These are phyloP conservation scores for Ectobius pallidus DNA, from an alignment of 2,888 invertebrate genomes.

Conservation along the genomic window DNA sequence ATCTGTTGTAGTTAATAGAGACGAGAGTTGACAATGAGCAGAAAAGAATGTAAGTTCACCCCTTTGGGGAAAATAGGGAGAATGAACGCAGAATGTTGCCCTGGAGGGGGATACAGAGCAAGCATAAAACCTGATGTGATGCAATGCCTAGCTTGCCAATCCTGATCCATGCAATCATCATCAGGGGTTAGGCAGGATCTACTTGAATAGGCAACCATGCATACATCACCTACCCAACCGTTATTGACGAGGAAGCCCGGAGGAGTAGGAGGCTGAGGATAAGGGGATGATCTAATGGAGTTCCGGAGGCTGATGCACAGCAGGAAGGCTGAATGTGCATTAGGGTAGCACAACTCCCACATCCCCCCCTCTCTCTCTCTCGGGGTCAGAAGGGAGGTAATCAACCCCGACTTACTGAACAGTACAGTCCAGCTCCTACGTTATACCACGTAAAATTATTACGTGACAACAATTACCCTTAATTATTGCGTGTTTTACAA, in stretches of 20 bases:
- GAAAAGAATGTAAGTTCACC: too few species aligned
- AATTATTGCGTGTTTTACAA: conserved; percentile 4
- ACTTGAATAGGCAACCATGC: conserved; percentile 38
- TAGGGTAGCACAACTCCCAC: conserved; percentile 10
- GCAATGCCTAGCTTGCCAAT: not conserved
- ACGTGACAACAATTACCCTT: too few species aligned
- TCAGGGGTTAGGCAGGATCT: conserved; percentile 18
- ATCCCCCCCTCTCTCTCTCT: too few species aligned
- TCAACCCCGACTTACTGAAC: not conserved
- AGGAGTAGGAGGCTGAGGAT: not conserved
- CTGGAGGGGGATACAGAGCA: not conserved
- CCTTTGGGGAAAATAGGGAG: not conserved
- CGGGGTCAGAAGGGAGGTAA: conserved; percentile 12
- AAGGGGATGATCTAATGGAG: conserved; percentile 30
- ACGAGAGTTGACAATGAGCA: not conserved
- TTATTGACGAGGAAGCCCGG: conserved; percentile 21
- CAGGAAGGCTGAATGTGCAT: conserved; percentile 26
- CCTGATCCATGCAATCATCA: conserved; percentile 11
- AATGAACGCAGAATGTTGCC: not conserved
- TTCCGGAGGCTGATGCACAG: conserved; percentile 23
- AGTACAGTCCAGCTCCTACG: not conserved
- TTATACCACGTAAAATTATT: not conserved
- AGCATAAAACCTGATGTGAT: not conserved
- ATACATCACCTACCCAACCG: conserved; percentile 32
- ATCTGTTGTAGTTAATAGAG: not conserved